Percentiles rank a stretch among this genome's conserved stretches.
Conservation (phyloP, 2,113 vertebrate species). For the Butastur rufipennis region DNA sequence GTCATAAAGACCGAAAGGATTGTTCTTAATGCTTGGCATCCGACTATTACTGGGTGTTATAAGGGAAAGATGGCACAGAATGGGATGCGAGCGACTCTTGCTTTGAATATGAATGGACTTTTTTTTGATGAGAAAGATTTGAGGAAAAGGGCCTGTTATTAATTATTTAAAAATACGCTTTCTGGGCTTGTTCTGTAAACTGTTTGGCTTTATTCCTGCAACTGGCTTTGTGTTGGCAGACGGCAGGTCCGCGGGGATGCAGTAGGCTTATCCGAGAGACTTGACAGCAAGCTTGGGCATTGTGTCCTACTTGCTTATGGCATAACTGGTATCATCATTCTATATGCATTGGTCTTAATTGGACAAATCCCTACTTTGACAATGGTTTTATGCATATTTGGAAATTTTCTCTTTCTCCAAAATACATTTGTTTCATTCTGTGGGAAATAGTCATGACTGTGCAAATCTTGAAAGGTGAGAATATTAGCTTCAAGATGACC, state of each 20-base stretch:
- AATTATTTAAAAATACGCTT: background rate
- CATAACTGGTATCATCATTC: background rate
- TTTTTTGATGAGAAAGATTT: background rate
- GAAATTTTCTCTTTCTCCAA: background rate
- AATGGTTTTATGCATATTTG: background rate
- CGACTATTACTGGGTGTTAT: rapidly evolving
- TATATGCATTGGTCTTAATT: background rate
- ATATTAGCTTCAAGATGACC: background rate
- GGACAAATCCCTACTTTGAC: background rate
- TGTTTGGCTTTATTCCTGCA: background rate
- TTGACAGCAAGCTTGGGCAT: background rate
- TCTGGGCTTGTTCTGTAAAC: background rate
- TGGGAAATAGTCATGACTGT: background rate
- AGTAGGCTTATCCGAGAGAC: background rate
- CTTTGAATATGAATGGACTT: background rate
- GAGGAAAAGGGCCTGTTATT: background rate
- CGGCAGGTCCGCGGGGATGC: background rate
- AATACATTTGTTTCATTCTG: background rate
- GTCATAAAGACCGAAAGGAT: background rate
- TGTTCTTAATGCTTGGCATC: background rate
- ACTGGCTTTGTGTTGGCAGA: background rate
- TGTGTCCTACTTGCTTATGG: background rate
- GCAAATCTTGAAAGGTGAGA: background rate
- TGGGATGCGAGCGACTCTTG: background rate
- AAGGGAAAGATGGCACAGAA: background rate